Percentiles rank a stretch among this genome's conserved stretches.
Conservation (phyloP, 2,797 vertebrate genomes). For the Triplophysa bombifrons region DNA sequence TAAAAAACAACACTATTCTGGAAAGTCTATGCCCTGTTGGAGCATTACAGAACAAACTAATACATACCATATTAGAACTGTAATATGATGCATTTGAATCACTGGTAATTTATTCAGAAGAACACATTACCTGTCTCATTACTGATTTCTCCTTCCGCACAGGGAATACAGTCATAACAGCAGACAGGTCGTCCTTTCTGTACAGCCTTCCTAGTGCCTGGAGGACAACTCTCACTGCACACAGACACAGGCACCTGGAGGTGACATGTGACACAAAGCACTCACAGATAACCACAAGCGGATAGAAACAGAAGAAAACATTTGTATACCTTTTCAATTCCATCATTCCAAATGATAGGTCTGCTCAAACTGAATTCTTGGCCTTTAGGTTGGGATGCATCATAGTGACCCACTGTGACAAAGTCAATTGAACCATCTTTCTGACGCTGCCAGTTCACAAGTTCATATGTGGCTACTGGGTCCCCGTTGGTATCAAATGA, state of each 20-base stretch:
- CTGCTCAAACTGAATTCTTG: conserved; percentile 64
- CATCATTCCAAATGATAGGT: conserved; percentile 65
- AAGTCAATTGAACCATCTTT: conserved; percentile 58
- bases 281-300: not conserved
- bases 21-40: too few relatives aligned
- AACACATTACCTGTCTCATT: conserved; percentile 64
- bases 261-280: not conserved
- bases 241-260: conserved; percentile 69
- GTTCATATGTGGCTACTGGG: conserved; percentile 72
- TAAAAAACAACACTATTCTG: too few relatives aligned
- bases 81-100: not conserved
- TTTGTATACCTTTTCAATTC: conserved; percentile 53
- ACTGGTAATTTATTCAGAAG: not conserved
- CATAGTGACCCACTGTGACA: conserved; percentile 71
- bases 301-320: not conserved
- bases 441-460: conserved; percentile 75
- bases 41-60: too few relatives aligned
- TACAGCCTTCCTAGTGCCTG: conserved; percentile 68
- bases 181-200: conserved; percentile 71
- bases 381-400: conserved; percentile 64
- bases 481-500: conserved; percentile 76
- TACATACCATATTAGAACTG: too few relatives aligned
- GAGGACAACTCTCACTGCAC: conserved; percentile 69
- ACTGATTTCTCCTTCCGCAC: conserved; percentile 72
- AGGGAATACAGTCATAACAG: conserved; percentile 71